phyloP scores from a whole-genome alignment of 2,797 vertebrate species.

The Champsocephalus gunnari region DNA sequence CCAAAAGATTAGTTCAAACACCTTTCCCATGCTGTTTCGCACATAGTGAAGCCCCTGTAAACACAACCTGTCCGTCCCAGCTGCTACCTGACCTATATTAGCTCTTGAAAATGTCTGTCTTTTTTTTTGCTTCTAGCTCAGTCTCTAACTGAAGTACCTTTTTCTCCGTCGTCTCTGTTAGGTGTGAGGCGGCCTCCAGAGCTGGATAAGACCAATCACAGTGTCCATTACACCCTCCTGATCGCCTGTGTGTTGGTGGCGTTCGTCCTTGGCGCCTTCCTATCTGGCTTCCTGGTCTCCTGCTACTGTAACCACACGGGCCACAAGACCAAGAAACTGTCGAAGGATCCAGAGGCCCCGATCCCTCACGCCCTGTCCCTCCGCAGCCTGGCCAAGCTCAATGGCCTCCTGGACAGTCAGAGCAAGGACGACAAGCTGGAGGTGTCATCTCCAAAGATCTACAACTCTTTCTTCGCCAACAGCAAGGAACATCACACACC shows the following conservation, averaged over 20 bases:
- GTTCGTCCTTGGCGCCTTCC: constrained; percentile 91
- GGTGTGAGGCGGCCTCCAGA: constrained; percentile 87
- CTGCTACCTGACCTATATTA: constrained; percentile 72
- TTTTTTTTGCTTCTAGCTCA: constrained; percentile 12
- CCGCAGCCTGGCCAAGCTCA: constrained; percentile 91
- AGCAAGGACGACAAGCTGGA: constrained; percentile 87
- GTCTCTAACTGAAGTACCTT: constrained; percentile 35
- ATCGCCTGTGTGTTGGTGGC: constrained; percentile 92
- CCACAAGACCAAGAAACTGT: constrained; percentile 84
- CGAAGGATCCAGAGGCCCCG: constrained; percentile 89
- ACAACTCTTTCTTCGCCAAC: constrained; percentile 86
- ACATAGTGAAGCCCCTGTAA: constrained; percentile 61
- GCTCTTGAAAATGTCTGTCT: constrained; percentile 41
- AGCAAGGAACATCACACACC: constrained; percentile 80
- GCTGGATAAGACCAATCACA: constrained; percentile 85
- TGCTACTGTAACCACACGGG: constrained; percentile 91
- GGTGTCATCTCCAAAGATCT: constrained; percentile 86
- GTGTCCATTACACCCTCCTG: constrained; percentile 91
- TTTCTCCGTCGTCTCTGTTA: constrained; percentile 62
- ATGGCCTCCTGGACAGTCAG: constrained; percentile 87
- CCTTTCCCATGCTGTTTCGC: constrained; percentile 58
- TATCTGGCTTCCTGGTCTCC: constrained; percentile 92
- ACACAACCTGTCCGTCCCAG: constrained; percentile 69
- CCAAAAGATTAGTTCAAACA: constrained; percentile 67
- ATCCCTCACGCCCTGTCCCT: constrained; percentile 91